These are phyloP conservation scores for Phyto melanocephala DNA, from an alignment of 2,888 invertebrate genomes.

Conservation along the genomic window DNA sequence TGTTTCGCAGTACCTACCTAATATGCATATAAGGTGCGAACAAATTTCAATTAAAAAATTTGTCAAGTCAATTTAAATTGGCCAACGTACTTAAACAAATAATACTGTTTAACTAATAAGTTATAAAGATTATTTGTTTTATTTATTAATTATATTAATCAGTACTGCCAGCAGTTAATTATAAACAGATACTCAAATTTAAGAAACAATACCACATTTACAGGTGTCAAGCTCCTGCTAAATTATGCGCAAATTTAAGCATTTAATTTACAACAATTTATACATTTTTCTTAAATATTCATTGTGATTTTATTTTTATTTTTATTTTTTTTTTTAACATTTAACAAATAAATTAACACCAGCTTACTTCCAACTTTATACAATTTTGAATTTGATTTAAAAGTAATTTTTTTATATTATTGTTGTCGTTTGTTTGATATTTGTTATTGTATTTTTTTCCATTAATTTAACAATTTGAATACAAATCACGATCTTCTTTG, in stretches of 20 bases:
- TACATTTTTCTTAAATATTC: neutral
- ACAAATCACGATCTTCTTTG: slow-evolving; percentile 32
- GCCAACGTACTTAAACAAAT: too few relatives aligned
- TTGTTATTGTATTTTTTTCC: neutral
- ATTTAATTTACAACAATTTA: neutral
- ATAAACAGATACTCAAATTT: neutral
- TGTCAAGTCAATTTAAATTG: neutral
- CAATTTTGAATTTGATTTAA: slow-evolving; percentile 21
- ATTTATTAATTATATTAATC: too few relatives aligned
- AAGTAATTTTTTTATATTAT: neutral
- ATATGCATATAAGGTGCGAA: too few relatives aligned
- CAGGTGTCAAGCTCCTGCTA: neutral
- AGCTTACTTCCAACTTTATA: neutral
- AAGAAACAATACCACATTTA: neutral
- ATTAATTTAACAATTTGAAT: slow-evolving; percentile 16
- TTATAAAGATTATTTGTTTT: too few relatives aligned
- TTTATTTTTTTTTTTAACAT: neutral
- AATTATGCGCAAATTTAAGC: neutral
- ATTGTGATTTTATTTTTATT: too few relatives aligned
- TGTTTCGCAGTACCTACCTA: too few relatives aligned
- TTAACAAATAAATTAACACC: slow-evolving; percentile 28
- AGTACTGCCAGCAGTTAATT: too few relatives aligned
- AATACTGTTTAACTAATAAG: too few relatives aligned
- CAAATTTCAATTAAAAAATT: too few relatives aligned
- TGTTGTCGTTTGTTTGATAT: neutral